A percentile compares a stretch with the other conserved stretches of the same genome.
Conservation (phyloP, 1,140 invertebrate species). For the Elymnias hypermnestra region DNA sequence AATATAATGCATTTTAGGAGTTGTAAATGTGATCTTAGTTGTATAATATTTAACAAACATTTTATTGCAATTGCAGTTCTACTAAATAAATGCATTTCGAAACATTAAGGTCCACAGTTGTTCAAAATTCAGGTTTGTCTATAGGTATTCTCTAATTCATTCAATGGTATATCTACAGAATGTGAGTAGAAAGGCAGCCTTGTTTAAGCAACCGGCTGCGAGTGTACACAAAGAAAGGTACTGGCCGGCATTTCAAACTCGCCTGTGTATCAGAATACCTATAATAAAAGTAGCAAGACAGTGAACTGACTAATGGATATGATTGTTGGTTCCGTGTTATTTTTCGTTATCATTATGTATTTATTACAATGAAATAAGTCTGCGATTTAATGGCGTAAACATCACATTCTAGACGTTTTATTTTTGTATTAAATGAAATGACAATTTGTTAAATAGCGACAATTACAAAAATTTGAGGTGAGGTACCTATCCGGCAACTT, state of each 20-base stretch:
- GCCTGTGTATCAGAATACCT: background rate
- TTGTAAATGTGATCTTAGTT: conserved; percentile 9
- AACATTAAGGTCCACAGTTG: conserved; percentile 14
- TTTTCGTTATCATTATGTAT: too few species aligned
- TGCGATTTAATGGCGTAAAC: too few species aligned
- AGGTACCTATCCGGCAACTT: too few species aligned
- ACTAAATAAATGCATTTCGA: conserved; percentile 12
- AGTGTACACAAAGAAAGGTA: conserved; percentile 32
- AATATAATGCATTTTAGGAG: conserved; percentile 12
- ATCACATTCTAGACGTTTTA: too few species aligned
- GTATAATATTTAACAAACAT: background rate
- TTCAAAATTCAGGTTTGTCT: conserved; percentile 19
- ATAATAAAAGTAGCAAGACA: too few species aligned
- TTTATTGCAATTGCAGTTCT: conserved; percentile 4
- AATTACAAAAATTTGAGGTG: too few species aligned
- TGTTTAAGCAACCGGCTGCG: conserved; percentile 23
- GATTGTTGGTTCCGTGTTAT: too few species aligned
- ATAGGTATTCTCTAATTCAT: conserved; percentile 25
- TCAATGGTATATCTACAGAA: conserved; percentile 26
- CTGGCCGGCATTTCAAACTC: conserved; percentile 16
- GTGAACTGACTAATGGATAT: too few species aligned
- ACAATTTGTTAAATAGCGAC: too few species aligned
- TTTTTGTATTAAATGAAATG: too few species aligned
- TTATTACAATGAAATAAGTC: too few species aligned
- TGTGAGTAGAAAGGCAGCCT: conserved; percentile 38